Conservation (phyloP, 2,797 vertebrate genomes). For the Myotis daubentonii region DNA sequence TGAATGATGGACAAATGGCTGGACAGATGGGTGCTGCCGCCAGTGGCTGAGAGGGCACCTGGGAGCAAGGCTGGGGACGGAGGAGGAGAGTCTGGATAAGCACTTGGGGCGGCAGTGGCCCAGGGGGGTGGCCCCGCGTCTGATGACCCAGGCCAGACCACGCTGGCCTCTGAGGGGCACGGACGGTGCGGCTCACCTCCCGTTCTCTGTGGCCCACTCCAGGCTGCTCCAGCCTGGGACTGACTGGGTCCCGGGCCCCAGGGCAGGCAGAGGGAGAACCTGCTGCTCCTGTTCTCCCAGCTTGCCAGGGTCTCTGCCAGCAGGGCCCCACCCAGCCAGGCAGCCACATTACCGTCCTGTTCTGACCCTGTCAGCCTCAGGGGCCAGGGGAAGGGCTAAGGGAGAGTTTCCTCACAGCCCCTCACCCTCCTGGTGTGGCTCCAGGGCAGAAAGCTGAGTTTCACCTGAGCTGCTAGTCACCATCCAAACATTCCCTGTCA, state of each 20-base stretch:
- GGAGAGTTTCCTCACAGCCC: not conserved
- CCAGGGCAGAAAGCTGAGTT: not conserved
- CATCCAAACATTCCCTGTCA: not conserved
- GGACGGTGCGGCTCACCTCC: not conserved
- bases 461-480: slow-evolving; percentile 28
- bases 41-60: not conserved
- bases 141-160: not conserved
- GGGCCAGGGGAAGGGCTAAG: not conserved
- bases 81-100: not conserved
- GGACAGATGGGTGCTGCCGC: not conserved
- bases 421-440: not conserved
- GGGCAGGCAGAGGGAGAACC: not conserved
- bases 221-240: not conserved
- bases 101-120: not conserved
- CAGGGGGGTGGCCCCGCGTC: not conserved
- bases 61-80: not conserved
- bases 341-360: not conserved
- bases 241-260: not conserved
- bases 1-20: not conserved
- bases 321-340: not conserved
- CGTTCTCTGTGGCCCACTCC: not conserved
- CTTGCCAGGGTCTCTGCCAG: not conserved
- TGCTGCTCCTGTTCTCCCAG: slow-evolving; percentile 32
- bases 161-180: not conserved
- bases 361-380: not conserved